Conservation (phyloP, 1,140 invertebrate species). For the Medauroidea extradentata region DNA sequence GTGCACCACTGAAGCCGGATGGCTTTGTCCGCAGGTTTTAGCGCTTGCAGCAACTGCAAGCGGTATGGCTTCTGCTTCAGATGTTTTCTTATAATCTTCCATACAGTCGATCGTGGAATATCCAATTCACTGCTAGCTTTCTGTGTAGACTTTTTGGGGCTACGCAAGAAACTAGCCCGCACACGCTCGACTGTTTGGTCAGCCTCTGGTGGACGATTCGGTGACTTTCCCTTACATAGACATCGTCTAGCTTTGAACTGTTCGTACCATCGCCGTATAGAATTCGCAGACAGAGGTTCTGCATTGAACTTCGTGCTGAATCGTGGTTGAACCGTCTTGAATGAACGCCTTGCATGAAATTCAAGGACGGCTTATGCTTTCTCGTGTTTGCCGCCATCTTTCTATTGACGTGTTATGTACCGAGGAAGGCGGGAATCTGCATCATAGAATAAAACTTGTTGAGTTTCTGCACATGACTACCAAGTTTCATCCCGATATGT, state of each 20-base stretch:
- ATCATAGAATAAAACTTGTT: conserved; percentile 8
- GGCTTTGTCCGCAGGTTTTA: too few relatives aligned
- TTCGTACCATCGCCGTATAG: conserved; percentile 11
- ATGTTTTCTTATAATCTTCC: conserved; percentile 15
- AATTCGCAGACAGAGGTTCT: conserved; percentile 6
- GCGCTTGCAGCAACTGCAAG: conserved; percentile 12
- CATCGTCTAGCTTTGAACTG: conserved; percentile 9
- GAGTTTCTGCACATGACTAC: conserved; percentile 5
- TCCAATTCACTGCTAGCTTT: conserved; percentile 16
- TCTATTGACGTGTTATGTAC: not conserved
- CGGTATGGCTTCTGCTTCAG: conserved; percentile 11
- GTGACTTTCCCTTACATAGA: conserved; percentile 13
- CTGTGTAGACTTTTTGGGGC: conserved; percentile 14
- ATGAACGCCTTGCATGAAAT: conserved; percentile 5
- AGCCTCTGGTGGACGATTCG: not conserved
- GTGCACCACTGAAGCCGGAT: too few relatives aligned
- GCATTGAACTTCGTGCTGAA: conserved; percentile 9
- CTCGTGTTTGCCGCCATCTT: conserved; percentile 7
- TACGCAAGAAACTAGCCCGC: conserved; percentile 14
- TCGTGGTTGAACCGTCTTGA: conserved; percentile 6
- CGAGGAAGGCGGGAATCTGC: conserved; percentile 1
- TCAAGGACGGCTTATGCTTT: conserved; percentile 11
- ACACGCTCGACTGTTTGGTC: conserved; percentile 13
- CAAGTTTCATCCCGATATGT: not conserved
- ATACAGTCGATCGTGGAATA: conserved; percentile 18